Evolutionary conservation across 2,113 vertebrate species (phyloP).

Genomic region (Thamnaconus septentrionalis): DNA sequence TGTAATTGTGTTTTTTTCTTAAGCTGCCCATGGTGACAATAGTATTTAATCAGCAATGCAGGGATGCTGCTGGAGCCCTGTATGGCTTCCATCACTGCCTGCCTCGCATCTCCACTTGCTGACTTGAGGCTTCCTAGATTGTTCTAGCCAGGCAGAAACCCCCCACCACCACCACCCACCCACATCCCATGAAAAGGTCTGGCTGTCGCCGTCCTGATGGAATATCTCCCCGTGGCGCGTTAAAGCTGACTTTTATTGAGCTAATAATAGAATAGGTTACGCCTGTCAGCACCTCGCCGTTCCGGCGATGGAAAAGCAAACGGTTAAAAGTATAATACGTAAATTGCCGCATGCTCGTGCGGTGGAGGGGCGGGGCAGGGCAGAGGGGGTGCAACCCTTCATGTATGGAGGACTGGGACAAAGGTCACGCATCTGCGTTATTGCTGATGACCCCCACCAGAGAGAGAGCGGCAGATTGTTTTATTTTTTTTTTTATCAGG

Average conservation of each 20-base stretch:
- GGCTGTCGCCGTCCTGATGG: slow-evolving; percentile 76
- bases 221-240: slow-evolving; percentile 76
- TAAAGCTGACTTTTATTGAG: slow-evolving; percentile 75
- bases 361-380: not conserved
- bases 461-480: not conserved
- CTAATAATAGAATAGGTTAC: slow-evolving; percentile 81
- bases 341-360: slow-evolving; percentile 32
- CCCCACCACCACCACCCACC: slow-evolving; percentile 28
- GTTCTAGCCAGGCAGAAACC: slow-evolving; percentile 65
- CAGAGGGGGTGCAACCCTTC: slow-evolving; percentile 11
- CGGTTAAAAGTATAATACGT: slow-evolving; percentile 43
- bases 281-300: slow-evolving; percentile 75
- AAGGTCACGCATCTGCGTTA: slow-evolving; percentile 32
- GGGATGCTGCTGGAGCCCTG: slow-evolving; percentile 3
- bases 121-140: slow-evolving; percentile 64
- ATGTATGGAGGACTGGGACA: slow-evolving; percentile 26
- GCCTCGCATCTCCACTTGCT: slow-evolving; percentile 37
- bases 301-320: slow-evolving; percentile 64
- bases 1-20: slow-evolving; percentile 5
- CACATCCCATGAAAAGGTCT: slow-evolving; percentile 73
- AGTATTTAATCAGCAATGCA: slow-evolving; percentile 19
- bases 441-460: not conserved
- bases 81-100: slow-evolving; percentile 6
- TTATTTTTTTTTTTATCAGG: slow-evolving; percentile 13
- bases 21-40: slow-evolving; percentile 2